Base-by-base conservation (phyloP, 2,797 vertebrate genomes). In the Rhinatrema bivittatum region DNA sequence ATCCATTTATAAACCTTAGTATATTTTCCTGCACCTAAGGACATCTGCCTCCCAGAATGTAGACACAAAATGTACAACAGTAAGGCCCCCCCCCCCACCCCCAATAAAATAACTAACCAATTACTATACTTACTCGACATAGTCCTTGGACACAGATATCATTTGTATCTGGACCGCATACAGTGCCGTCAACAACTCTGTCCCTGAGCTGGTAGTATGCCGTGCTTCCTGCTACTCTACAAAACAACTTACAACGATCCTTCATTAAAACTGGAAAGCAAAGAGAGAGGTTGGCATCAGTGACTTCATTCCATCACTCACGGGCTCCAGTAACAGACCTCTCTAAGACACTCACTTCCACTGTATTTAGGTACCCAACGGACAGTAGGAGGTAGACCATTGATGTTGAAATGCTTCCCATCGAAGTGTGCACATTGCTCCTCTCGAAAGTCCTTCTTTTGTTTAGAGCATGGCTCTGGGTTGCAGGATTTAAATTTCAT, bases 401-500 rank as follows among this genome's bases (percentile, higher is more conserved):
- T 98, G 84, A 98, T 98, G 82, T 97, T 99, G 46, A 98, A 98
- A 70, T 98, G 95, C 30, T 90, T 90, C 51, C 96, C 95, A 0
- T 99, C 92, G 1, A 94, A 99, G 29, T 80, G 74, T 0, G 90
- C 83, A 0, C 96, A 99, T 40, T 99, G 96, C 46, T 98, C 95
- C 1, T 98, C 96, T 23, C 96, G 81, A 75, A 99, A 99, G 72
- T 97, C 95, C 32, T 79, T 88, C 67, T 86, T 94, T 74, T 93
- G 88, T 62, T 89, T 91, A 1, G 83, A 87, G 77, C 96, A 98
- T 0, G 91, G 90, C 39, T 99, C 93, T 0, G 89, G 94, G 81
- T 94, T 97, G 70, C 96, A 99, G 44, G 96, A 99, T 47, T 94
- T 95, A 50, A 99, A 98, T 73, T 94, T 98, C 94, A 96, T 98